Evolutionary conservation across 2,888 invertebrate genomes (phyloP), one percentile per base, ranked within the genome.

Genomic region (Itoplectis maculator): DNA sequence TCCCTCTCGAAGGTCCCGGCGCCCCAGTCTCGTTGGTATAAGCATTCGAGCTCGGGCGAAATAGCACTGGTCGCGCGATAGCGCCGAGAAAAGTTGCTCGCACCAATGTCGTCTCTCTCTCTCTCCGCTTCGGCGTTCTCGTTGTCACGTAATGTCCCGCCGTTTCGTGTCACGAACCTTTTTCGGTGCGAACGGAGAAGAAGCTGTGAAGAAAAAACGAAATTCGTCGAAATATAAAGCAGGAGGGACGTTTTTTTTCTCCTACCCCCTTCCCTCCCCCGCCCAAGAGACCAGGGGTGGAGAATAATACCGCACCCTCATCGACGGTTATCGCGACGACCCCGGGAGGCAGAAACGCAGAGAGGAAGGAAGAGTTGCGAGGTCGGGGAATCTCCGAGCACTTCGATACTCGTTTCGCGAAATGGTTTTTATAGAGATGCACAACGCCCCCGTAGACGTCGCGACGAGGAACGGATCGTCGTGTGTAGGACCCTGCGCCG

Each of bases 351-450:
- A 37, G 70, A 51, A 77, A 42, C 47, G 40, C 42, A 29, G 45
- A 49, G 59, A 49, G 15, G 5, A 35, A 59, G 66, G 15, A 66
- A 61, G 70, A 72, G 42, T 69, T 63, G 56, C 61, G 51, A 63
- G 68, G 18, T 56, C 37, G 40, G 56, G 73, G 65, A 69, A 79
- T 76, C 66, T 66, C 29, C 75, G n/a, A 82, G 66, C 29, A 82
- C 79, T 76, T 59, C 79, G 65, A 79, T 79, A 72, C 82, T 75
- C 79, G 66, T 79, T 82, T 79, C 79, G 59, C 13, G 59, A 76
- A 79, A 75, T 75, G 70, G 75, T 75, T 82, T 75, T 82, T 47
- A 70, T 72, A 70, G 66, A 59, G 75, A 76, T 79, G 59, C 74
- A n/a, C n/a, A 54, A 40, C 75, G 29, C 29, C 29, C 11, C 11